Conservation (phyloP, 1,140 invertebrate species). For the Prorops nasuta region DNA sequence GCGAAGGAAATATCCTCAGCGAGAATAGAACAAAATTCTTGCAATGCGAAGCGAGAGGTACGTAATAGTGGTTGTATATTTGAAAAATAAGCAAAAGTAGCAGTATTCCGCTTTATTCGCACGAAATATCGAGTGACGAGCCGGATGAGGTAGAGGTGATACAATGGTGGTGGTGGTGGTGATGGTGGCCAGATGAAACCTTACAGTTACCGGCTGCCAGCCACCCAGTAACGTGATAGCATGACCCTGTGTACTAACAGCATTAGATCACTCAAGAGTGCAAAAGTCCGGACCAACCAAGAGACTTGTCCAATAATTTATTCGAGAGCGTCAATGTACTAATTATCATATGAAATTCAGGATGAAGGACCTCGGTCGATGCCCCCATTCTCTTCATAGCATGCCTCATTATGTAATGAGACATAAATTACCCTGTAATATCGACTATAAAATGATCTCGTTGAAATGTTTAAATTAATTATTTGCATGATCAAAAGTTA, state of each 20-base stretch:
- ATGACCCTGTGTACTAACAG: constrained; percentile 47
- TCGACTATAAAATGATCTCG: too few relatives aligned
- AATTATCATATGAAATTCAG: too few relatives aligned
- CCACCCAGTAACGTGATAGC: constrained; percentile 41
- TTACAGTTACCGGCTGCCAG: constrained; percentile 19
- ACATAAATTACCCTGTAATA: too few relatives aligned
- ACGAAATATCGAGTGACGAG: constrained; percentile 36
- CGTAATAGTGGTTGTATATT: constrained; percentile 42
- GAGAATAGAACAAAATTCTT: constrained; percentile 86
- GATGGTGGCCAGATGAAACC: constrained; percentile 47
- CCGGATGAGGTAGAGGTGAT: too few relatives aligned
- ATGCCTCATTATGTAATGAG: too few relatives aligned
- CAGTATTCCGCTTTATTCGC: background rate
- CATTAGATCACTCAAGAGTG: constrained; percentile 38
- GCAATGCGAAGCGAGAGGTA: constrained; percentile 84
- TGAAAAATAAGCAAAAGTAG: background rate
- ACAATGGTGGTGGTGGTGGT: too few relatives aligned
- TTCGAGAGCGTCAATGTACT: too few relatives aligned
- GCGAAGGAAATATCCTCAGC: constrained; percentile 78
- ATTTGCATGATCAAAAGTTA: constrained; percentile 23
- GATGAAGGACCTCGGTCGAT: too few relatives aligned
- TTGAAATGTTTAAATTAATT: too few relatives aligned
- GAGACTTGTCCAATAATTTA: too few relatives aligned
- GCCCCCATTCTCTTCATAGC: too few relatives aligned
- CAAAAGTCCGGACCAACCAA: too few relatives aligned